phyloP scores from a whole-genome alignment of 2,797 vertebrate species.

The Columba guinea region DNA sequence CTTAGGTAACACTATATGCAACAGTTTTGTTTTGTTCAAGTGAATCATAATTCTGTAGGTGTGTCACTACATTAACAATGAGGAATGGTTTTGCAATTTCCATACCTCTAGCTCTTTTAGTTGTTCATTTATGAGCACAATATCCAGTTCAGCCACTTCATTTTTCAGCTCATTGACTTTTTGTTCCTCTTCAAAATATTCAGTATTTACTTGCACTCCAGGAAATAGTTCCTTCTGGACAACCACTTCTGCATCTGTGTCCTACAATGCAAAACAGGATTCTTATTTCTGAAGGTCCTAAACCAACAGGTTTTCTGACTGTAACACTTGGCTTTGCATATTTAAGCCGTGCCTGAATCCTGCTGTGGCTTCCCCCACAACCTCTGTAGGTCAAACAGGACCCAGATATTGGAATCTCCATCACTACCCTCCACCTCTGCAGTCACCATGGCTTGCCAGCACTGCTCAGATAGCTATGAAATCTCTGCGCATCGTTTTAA shows the following conservation, averaged over 20 bases:
- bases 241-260: slow-evolving; percentile 43
- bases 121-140: slow-evolving; percentile 82
- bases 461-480: background rate
- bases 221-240: slow-evolving; percentile 55
- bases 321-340: background rate
- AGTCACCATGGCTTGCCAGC: background rate
- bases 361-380: background rate
- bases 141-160: slow-evolving; percentile 80
- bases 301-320: background rate
- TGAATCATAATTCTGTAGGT: background rate
- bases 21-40: background rate
- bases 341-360: background rate
- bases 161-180: slow-evolving; percentile 82
- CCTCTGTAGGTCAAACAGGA: background rate
- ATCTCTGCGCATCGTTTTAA: background rate
- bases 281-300: slow-evolving; percentile 19
- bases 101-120: slow-evolving; percentile 88
- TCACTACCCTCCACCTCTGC: background rate
- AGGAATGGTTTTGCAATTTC: slow-evolving; percentile 39
- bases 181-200: slow-evolving; percentile 77
- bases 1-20: slow-evolving; percentile 16
- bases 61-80: slow-evolving; percentile 4
- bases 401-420: background rate
- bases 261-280: slow-evolving; percentile 65
- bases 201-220: slow-evolving; percentile 71